These are phyloP conservation scores for Cerceris ruficornis DNA, from an alignment of 2,888 invertebrate genomes.

Conservation along the genomic window DNA sequence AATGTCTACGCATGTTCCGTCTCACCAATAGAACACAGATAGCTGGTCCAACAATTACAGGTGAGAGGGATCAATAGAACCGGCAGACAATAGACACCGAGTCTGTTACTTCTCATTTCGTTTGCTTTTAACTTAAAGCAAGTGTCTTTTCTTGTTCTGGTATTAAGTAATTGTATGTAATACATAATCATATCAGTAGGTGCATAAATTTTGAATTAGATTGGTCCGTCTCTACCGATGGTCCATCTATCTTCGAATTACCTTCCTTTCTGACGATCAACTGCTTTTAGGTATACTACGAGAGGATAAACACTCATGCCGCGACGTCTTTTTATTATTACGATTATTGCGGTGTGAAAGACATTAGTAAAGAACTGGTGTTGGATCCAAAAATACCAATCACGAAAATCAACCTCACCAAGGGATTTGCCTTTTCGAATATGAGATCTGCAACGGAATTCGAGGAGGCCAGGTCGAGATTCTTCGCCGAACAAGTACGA, in stretches of 20 bases:
- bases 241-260: slow-evolving; percentile 44
- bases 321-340: slow-evolving; percentile 90
- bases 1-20: too few relatives aligned
- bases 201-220: too few relatives aligned
- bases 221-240: slow-evolving; percentile 4
- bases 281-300: slow-evolving; percentile 88
- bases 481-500: slow-evolving; percentile 87
- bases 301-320: slow-evolving; percentile 90
- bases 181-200: too few relatives aligned
- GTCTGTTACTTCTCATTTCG: too few relatives aligned
- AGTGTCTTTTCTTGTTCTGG: too few relatives aligned
- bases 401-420: slow-evolving; percentile 90
- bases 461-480: slow-evolving; percentile 90
- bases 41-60: too few relatives aligned
- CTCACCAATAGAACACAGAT: too few relatives aligned
- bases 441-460: slow-evolving; percentile 91
- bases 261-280: neutral
- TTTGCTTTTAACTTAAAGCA: too few relatives aligned
- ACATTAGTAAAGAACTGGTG: slow-evolving; percentile 88
- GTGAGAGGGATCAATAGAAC: too few relatives aligned
- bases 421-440: slow-evolving; percentile 91
- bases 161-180: too few relatives aligned
- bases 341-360: slow-evolving; percentile 89
- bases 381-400: slow-evolving; percentile 87
- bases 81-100: too few relatives aligned